A percentile compares a stretch with the other conserved stretches of the same genome.
Conservation (phyloP, 2,888 invertebrate genomes). For the Heteromurus nitidus region DNA sequence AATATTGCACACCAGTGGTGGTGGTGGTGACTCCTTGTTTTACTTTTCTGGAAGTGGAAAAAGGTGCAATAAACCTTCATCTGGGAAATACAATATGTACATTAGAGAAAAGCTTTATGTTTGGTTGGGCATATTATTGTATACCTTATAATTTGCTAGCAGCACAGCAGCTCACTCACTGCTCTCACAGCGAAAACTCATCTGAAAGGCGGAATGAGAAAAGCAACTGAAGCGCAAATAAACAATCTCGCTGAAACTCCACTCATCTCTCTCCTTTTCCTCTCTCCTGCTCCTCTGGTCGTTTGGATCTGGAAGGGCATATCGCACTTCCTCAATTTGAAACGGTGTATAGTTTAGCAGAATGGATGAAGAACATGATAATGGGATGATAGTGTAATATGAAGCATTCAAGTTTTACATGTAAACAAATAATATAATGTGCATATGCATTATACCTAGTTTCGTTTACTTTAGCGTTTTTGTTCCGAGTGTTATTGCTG, state of each 20-base stretch:
- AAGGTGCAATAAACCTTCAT: constrained; percentile 36
- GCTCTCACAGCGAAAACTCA: background rate
- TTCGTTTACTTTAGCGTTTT: background rate
- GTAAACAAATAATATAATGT: constrained; percentile 16
- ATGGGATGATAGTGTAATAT: constrained; percentile 40
- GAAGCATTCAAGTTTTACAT: background rate
- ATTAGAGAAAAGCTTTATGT: background rate
- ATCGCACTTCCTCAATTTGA: constrained; percentile 33
- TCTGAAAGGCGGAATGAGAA: constrained; percentile 39
- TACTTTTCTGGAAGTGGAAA: background rate
- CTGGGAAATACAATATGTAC: constrained; percentile 7
- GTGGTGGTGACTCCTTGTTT: constrained; percentile 18
- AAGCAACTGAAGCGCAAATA: constrained; percentile 53
- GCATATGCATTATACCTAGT: background rate
- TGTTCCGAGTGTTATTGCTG: constrained; percentile 30
- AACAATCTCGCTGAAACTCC: constrained; percentile 37
- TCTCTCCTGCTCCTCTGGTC: background rate
- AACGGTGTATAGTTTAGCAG: background rate
- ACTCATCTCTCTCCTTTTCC: too few relatives aligned
- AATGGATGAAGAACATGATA: constrained; percentile 39
- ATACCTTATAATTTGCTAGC: constrained; percentile 33
- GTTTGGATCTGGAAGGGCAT: constrained; percentile 8
- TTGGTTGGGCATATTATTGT: background rate
- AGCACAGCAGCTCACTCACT: too few relatives aligned
- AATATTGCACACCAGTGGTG: background rate